These are phyloP conservation scores for Forbesichthys agassizii DNA, from an alignment of 2,113 vertebrate species.

Conservation along the genomic window DNA sequence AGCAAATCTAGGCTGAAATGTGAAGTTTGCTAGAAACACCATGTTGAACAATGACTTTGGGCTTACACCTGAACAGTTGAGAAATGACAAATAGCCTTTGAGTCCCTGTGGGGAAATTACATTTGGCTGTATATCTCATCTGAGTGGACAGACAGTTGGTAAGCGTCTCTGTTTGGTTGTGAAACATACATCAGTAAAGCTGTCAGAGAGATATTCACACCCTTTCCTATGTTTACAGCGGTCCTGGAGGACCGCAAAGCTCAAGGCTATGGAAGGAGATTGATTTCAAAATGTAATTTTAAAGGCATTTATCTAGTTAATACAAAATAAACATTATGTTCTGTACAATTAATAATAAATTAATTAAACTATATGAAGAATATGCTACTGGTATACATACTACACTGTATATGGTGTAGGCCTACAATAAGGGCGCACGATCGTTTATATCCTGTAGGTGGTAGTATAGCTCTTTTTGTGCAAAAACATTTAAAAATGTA, in stretches of 20 bases:
- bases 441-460: constrained; percentile 59
- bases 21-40: neutral
- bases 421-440: constrained; percentile 14
- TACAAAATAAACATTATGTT: neutral
- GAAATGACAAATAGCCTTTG: constrained; percentile 31
- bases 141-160: constrained; percentile 47
- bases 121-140: constrained; percentile 51
- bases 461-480: constrained; percentile 43
- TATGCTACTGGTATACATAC: neutral
- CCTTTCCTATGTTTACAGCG: constrained; percentile 79
- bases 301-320: neutral
- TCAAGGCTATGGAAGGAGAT: constrained; percentile 22
- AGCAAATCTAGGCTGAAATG: too few species aligned
- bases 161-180: constrained; percentile 55
- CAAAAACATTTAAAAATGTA: neutral
- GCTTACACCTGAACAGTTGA: constrained; percentile 29
- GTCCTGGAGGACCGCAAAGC: constrained; percentile 56
- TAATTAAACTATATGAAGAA: neutral
- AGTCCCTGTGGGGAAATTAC: constrained; percentile 46
- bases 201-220: constrained; percentile 71
- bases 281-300: neutral
- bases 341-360: neutral
- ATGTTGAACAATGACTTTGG: neutral
- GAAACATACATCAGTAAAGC: constrained; percentile 64
- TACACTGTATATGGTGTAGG: neutral